Conservation (phyloP, 2,888 invertebrate species). For the Chouioia cunea region DNA sequence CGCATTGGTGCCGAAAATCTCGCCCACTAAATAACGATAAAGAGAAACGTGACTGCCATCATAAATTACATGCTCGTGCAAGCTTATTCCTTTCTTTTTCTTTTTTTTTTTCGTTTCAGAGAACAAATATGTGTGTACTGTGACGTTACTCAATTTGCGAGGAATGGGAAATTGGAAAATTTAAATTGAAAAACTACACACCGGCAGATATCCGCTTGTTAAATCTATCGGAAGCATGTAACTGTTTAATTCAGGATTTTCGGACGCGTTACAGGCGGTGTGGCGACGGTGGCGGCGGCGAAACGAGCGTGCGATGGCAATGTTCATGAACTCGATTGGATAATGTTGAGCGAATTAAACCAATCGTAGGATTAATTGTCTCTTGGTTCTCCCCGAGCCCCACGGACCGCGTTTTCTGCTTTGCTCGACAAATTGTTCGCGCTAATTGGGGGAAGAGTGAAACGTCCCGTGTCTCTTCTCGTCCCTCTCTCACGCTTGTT, state of each 20-base stretch:
- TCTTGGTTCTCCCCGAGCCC: slow-evolving; percentile 41
- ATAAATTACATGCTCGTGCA: slow-evolving; percentile 16
- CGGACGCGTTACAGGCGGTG: not conserved
- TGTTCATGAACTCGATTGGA: slow-evolving; percentile 57
- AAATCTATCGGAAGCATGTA: slow-evolving; percentile 2
- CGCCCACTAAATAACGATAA: slow-evolving; percentile 29
- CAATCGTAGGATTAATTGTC: slow-evolving; percentile 63
- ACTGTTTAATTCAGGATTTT: slow-evolving; percentile 26
- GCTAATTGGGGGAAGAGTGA: slow-evolving; percentile 59
- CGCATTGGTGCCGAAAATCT: slow-evolving; percentile 4
- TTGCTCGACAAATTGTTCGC: slow-evolving; percentile 58
- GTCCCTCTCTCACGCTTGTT: not conserved
- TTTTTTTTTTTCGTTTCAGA: no score
- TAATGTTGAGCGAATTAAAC: slow-evolving; percentile 63
- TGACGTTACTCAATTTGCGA: no score
- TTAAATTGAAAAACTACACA: no score
- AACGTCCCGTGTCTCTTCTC: slow-evolving; percentile 28
- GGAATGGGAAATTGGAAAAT: no score
- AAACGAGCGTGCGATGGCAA: not conserved
- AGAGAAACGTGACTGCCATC: not conserved
- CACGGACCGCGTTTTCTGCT: slow-evolving; percentile 51
- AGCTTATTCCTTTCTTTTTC: no score
- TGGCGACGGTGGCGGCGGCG: not conserved
- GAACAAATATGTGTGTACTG: no score
- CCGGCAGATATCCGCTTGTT: no score